Evolutionary conservation across 2,888 invertebrate species (phyloP).

Genomic region (Drosophila macrospina): DNA sequence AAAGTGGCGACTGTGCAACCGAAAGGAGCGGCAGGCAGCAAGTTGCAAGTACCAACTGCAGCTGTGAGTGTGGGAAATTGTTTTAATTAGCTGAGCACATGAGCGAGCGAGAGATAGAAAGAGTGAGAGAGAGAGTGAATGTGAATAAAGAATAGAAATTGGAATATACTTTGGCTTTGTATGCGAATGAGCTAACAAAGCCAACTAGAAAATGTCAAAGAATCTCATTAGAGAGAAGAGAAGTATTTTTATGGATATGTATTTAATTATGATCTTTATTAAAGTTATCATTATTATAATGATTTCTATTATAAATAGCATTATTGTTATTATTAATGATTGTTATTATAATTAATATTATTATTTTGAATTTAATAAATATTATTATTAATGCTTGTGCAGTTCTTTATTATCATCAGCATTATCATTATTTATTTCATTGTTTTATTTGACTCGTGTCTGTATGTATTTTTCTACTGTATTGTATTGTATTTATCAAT

Average conservation of each 20-base stretch:
- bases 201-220: background rate
- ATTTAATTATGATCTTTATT: background rate
- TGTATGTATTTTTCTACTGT: too few relatives aligned
- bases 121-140: slow-evolving; percentile 8
- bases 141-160: slow-evolving; percentile 13
- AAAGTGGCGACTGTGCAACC: slow-evolving; percentile 30
- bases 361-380: background rate
- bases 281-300: too few relatives aligned
- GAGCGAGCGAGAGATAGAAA: too few relatives aligned
- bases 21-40: background rate
- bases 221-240: background rate
- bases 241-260: background rate
- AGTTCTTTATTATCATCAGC: too few relatives aligned
- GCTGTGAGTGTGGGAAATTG: slow-evolving; percentile 61
- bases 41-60: slow-evolving; percentile 5
- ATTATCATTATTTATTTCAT: background rate
- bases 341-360: background rate
- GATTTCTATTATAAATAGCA: too few relatives aligned
- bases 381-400: too few relatives aligned
- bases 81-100: slow-evolving; percentile 58
- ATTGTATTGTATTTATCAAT: too few relatives aligned
- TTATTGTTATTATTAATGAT: background rate
- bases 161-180: background rate
- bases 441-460: too few relatives aligned
- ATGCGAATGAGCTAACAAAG: slow-evolving; percentile 1